Percentiles rank a stretch among this genome's conserved stretches.
phyloP scores from a whole-genome alignment of 2,113 vertebrate species.

The Amazona vittata region DNA sequence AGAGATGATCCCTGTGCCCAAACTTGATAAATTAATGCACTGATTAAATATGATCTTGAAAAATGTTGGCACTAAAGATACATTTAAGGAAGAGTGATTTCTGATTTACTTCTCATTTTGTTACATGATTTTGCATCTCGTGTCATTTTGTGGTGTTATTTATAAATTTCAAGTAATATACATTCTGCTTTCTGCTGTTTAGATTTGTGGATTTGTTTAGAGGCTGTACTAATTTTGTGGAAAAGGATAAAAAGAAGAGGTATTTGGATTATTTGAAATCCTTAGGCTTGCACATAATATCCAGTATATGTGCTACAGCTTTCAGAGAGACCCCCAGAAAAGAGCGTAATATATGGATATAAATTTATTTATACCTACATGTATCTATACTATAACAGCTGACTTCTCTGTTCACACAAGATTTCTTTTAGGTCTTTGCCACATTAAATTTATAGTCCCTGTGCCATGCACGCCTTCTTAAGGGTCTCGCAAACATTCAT shows the following conservation, averaged over 20 bases:
- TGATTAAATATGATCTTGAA: background rate
- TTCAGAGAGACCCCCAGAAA: background rate
- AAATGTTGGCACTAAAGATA: background rate
- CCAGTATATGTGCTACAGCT: background rate
- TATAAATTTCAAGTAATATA: background rate
- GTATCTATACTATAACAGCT: background rate
- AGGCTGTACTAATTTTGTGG: background rate
- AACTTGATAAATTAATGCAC: background rate
- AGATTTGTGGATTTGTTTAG: background rate
- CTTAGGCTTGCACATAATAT: background rate
- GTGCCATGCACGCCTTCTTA: background rate
- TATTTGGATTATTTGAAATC: background rate
- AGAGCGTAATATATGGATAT: background rate
- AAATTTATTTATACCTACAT: background rate
- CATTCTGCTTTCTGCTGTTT: background rate
- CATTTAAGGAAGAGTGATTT: background rate
- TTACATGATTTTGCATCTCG: background rate
- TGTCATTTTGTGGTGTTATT: background rate
- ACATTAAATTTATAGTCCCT: background rate
- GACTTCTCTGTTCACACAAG: background rate
- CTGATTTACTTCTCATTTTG: background rate
- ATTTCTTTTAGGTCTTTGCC: background rate
- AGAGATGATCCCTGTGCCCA: background rate
- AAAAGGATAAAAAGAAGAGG: background rate
- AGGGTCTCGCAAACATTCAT: background rate